Evolutionary conservation across 2,113 vertebrate genomes (phyloP).

Genomic region (Salvelinus fontinalis): DNA sequence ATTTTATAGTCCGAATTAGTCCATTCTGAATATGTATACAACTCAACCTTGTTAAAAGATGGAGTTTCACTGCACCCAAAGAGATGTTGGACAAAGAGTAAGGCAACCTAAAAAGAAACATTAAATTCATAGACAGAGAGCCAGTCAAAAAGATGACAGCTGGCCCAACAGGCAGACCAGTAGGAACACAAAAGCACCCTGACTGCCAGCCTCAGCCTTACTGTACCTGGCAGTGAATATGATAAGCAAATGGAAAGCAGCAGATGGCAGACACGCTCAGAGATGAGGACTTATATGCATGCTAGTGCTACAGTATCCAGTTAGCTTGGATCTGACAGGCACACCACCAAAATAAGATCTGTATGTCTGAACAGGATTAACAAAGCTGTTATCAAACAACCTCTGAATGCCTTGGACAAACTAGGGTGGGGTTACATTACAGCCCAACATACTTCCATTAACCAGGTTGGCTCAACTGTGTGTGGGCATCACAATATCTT

Average conservation of each 20-base stretch:
- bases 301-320: not conserved
- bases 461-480: constrained; percentile 6
- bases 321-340: constrained; percentile 3
- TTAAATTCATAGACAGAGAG: no score
- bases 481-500: no score
- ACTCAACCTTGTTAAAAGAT: no score
- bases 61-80: no score
- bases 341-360: constrained; percentile 30
- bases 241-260: not conserved
- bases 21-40: no score
- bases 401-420: constrained; percentile 61
- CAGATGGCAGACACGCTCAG: not conserved
- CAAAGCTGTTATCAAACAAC: constrained; percentile 60
- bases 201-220: not conserved
- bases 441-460: constrained; percentile 22
- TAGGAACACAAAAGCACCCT: no score
- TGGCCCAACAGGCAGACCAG: no score
- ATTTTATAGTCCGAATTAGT: no score
- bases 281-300: not conserved
- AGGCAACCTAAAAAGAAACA: no score
- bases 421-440: constrained; percentile 53
- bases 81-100: no score
- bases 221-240: not conserved
- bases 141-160: no score
- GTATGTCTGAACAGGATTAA: constrained; percentile 49